Percentiles rank a stretch among this genome's conserved stretches.
Conservation (phyloP, 2,797 vertebrate genomes). For the Thunnus albacares region DNA sequence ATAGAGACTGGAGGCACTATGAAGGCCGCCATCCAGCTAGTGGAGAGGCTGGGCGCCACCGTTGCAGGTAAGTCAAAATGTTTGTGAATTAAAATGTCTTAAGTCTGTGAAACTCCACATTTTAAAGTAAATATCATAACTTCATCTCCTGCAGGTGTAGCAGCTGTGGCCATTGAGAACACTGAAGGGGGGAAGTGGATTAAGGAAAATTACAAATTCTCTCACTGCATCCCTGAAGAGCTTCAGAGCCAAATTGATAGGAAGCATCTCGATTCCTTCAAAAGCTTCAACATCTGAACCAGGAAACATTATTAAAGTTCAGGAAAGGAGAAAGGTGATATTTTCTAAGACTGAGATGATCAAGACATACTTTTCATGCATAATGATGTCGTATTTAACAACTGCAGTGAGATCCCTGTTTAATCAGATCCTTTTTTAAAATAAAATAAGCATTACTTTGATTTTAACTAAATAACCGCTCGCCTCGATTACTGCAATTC, state of each 20-base stretch:
- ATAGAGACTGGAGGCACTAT: constrained; percentile 93
- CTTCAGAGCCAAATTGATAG: constrained; percentile 86
- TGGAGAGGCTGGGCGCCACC: constrained; percentile 86
- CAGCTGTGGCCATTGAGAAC: constrained; percentile 91
- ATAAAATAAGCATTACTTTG: constrained; percentile 10
- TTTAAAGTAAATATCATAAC: neutral
- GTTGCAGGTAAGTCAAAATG: constrained; percentile 84
- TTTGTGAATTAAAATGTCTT: neutral
- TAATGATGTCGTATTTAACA: neutral
- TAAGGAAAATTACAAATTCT: constrained; percentile 88
- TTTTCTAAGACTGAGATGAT: neutral
- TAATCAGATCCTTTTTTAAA: constrained; percentile 4
- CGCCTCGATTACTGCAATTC: no score
- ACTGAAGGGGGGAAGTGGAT: constrained; percentile 90
- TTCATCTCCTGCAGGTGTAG: constrained; percentile 80
- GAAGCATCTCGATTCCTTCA: constrained; percentile 80
- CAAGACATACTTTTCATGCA: constrained; percentile 13
- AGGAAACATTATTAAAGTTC: neutral
- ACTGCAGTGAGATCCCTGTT: neutral
- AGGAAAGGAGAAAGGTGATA: neutral
- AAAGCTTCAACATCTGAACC: constrained; percentile 55
- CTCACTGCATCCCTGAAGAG: constrained; percentile 87
- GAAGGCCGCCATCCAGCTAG: constrained; percentile 88
- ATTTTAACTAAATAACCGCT: constrained; percentile 1
- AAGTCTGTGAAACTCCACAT: neutral